Base-by-base conservation (phyloP, 1,140 invertebrate species). In the Drosophila subpulchrella region DNA sequence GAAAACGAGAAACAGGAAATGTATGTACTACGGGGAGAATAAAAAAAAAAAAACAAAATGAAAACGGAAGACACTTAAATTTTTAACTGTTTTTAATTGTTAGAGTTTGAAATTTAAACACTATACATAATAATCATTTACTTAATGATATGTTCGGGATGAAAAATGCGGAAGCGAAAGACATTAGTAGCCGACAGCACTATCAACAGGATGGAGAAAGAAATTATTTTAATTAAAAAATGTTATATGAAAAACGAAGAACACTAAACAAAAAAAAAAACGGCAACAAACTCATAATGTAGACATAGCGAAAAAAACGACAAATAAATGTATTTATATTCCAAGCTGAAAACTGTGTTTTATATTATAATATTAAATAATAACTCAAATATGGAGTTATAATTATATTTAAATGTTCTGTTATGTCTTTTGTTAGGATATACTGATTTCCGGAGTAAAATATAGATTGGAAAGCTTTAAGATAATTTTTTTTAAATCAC, bases 251-350 rank as follows among this genome's bases (percentile, higher is more conserved):
- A 75, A 78, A 79, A 51, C 61, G 24, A 71, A 71, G 24, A 71
- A 71, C 6, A 47, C 53, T 80, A 66, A 66, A 54, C 30, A 51
- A 61, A 74, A 75, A 57, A 20, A 50, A 10, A 53, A 65, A 46
- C 42, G 42, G 48, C 39, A 73, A 65, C 74, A 80, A 81, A 81
- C 79, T 76, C 78, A 89, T 83, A 89, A 78, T 86, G 82, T 83
- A 83, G 84, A 70, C 68, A 88, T 83, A 85, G 75, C 61, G 63
- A 80, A 66, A 72, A 78, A 84, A 84, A 80, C 73, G 86, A 90
- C 86, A 85, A 90, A 90, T 90, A 90, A 90, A 90, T 90, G 86
- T 90, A 90, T 90, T 90, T 90, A 90, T 85, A 90, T 90, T 86
- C 74, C 56, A 84, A 78, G 71, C 30, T 51, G 67, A 51, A 71